Conservation (phyloP, 1,140 invertebrate genomes). For the Papilio aristodemus region DNA sequence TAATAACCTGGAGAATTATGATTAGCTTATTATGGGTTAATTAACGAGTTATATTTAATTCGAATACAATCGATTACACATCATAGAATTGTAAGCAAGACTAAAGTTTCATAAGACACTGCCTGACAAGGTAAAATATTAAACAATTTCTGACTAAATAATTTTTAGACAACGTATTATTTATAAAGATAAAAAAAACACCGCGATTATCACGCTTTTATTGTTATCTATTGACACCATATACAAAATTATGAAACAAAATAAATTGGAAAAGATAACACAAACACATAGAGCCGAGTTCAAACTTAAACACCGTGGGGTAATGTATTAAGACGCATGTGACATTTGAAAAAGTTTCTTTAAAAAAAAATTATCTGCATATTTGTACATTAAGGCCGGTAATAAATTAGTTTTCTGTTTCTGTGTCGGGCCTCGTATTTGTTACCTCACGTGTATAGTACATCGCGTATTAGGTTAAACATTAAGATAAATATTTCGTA, state of each 20-base stretch:
- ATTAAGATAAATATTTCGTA: neutral
- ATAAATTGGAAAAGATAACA: slow-evolving; percentile 18
- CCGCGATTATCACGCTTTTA: neutral
- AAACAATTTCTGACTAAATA: neutral
- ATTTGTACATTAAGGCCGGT: slow-evolving; percentile 5
- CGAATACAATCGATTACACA: too few relatives aligned
- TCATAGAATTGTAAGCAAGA: too few relatives aligned
- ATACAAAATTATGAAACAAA: slow-evolving; percentile 4
- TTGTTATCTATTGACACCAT: neutral
- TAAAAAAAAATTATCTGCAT: slow-evolving; percentile 14
- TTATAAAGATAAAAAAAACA: slow-evolving; percentile 2
- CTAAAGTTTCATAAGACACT: too few relatives aligned
- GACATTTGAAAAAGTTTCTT: slow-evolving; percentile 4
- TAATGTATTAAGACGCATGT: neutral
- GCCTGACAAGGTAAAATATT: neutral
- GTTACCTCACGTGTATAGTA: neutral
- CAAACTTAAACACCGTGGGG: slow-evolving; percentile 16
- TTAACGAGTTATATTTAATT: too few relatives aligned
- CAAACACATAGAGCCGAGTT: neutral
- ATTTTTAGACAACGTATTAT: neutral
- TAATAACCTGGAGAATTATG: too few relatives aligned
- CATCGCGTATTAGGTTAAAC: neutral
- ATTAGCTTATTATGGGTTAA: too few relatives aligned
- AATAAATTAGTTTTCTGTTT: slow-evolving; percentile 15
- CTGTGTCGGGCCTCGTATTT: neutral